Percentiles rank a stretch among this genome's conserved stretches.
phyloP scores from a whole-genome alignment of 2,113 vertebrate genomes.

The Tragelaphus buxtoni region DNA sequence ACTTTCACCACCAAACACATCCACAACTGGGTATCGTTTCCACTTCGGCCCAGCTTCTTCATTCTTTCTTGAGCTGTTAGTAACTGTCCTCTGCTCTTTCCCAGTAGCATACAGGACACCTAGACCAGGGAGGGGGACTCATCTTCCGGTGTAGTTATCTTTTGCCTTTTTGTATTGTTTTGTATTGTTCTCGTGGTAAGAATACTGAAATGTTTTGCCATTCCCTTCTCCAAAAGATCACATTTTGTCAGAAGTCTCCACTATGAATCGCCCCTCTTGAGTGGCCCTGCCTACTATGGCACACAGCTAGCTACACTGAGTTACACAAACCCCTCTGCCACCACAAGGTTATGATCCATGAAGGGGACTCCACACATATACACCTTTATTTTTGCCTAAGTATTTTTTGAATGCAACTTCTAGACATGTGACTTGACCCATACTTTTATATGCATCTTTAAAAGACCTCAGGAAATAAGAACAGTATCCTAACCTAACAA shows the following conservation, averaged over 20 bases:
- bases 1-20: not conserved
- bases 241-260: not conserved
- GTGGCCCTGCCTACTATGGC: not conserved
- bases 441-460: not conserved
- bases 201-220: not conserved
- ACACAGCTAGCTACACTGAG: not conserved
- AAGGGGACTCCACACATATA: not conserved
- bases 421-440: not conserved
- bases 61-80: not conserved
- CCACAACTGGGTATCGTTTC: not conserved
- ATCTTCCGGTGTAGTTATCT: not conserved
- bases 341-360: not conserved
- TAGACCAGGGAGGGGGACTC: not conserved
- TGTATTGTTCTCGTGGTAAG: not conserved
- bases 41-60: not conserved
- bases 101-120: not conserved
- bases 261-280: not conserved
- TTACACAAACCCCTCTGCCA: not conserved
- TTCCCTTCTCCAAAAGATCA: not conserved
- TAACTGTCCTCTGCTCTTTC: not conserved
- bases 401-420: not conserved
- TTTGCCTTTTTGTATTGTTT: not conserved
- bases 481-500: not conserved
- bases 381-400: not conserved
- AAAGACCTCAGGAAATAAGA: not conserved